Conservation (phyloP, 2,113 vertebrate genomes). For the Platycercus adscitus region DNA sequence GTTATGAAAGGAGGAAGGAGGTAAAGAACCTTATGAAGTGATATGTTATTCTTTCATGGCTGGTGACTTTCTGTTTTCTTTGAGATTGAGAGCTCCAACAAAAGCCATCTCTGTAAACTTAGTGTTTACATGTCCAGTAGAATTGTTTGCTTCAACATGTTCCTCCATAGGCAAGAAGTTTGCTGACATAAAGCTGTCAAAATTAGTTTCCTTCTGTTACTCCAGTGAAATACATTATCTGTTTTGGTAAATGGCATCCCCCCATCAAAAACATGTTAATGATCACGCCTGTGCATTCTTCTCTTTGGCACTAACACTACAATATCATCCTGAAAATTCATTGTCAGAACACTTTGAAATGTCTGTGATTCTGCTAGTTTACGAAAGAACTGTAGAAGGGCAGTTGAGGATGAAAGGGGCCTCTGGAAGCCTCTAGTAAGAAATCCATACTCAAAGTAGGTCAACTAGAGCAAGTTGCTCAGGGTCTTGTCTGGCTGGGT, state of each 20-base stretch:
- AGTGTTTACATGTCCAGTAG: background rate
- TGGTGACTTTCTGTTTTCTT: background rate
- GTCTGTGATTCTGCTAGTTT: background rate
- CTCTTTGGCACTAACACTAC: background rate
- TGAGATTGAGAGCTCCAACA: background rate
- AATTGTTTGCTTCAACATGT: background rate
- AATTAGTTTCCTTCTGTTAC: background rate
- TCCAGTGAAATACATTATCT: background rate
- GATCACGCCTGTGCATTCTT: background rate
- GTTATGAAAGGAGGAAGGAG: background rate
- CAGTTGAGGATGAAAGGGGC: background rate
- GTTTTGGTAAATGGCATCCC: background rate
- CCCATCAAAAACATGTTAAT: background rate
- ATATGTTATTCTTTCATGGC: background rate
- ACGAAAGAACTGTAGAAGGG: background rate
- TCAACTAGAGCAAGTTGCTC: background rate
- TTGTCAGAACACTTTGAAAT: background rate
- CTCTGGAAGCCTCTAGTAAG: background rate
- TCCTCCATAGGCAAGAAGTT: background rate
- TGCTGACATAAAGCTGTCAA: background rate
- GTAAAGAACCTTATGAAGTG: background rate
- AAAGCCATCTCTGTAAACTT: background rate
- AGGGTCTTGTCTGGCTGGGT: background rate
- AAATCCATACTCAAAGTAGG: background rate
- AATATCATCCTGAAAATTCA: background rate